Conservation (phyloP, 2,113 vertebrate species). For the Casuarius casuarius region DNA sequence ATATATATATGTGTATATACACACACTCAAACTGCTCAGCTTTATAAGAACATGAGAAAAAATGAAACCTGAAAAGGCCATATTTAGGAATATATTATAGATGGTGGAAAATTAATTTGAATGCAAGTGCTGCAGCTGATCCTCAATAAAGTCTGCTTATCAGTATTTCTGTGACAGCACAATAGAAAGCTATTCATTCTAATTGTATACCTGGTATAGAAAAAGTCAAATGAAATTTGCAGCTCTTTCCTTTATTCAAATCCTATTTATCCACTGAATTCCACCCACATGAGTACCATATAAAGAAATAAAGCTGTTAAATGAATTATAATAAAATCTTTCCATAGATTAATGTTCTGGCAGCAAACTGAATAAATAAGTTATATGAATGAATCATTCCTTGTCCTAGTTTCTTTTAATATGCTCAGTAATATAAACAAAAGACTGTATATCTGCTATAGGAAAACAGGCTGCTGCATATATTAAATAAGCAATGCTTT, state of each 20-base stretch:
- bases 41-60: neutral
- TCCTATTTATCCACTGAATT: slow-evolving; percentile 29
- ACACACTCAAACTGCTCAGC: neutral
- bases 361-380: slow-evolving; percentile 25
- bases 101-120: neutral
- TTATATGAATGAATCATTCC: slow-evolving; percentile 34
- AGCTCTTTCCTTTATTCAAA: slow-evolving; percentile 30
- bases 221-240: slow-evolving; percentile 32
- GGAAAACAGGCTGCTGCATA: slow-evolving; percentile 22
- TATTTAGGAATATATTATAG: neutral
- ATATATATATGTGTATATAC: rapidly evolving
- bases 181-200: slow-evolving; percentile 1
- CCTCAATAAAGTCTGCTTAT: neutral
- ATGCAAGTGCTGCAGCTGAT: slow-evolving; percentile 14
- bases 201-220: slow-evolving; percentile 37
- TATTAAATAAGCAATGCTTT: slow-evolving; percentile 9
- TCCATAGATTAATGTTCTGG: slow-evolving; percentile 30
- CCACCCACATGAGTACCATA: slow-evolving; percentile 18
- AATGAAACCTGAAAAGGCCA: neutral
- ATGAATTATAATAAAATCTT: slow-evolving; percentile 32
- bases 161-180: neutral
- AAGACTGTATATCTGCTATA: slow-evolving; percentile 14
- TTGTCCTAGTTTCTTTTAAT: slow-evolving; percentile 39
- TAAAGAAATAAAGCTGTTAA: slow-evolving; percentile 36
- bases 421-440: slow-evolving; percentile 22